Evolutionary conservation across 2,797 vertebrate genomes (phyloP).

Genomic region (Pyrocephalus nanus): DNA sequence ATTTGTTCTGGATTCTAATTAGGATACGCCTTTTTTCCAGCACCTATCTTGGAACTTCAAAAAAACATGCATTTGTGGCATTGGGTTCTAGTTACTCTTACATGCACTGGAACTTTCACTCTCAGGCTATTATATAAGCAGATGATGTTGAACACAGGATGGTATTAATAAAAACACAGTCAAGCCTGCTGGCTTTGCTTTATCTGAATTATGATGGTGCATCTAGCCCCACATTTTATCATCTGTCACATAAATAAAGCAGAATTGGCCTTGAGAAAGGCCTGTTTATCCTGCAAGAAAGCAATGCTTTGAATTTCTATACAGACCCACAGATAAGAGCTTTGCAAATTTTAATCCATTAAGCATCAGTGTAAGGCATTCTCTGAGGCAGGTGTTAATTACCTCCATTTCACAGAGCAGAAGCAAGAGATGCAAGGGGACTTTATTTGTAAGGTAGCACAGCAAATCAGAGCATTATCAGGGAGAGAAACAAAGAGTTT

Average conservation of each 20-base stretch:
- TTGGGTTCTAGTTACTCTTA: background rate
- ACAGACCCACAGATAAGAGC: background rate
- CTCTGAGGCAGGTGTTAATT: slow-evolving; percentile 32
- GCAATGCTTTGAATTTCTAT: slow-evolving; percentile 11
- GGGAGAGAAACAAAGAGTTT: background rate
- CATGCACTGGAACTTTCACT: background rate
- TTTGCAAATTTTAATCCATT: slow-evolving; percentile 44
- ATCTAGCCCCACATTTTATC: background rate
- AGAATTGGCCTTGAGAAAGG: background rate
- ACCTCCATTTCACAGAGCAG: slow-evolving; percentile 2
- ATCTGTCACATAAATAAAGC: background rate
- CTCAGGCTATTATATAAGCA: background rate
- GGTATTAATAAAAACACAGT: background rate
- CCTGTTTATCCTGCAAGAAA: background rate
- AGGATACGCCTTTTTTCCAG: background rate
- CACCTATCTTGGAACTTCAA: background rate
- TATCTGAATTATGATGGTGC: background rate
- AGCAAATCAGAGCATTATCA: background rate
- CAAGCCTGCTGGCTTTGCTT: background rate
- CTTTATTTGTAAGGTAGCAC: background rate
- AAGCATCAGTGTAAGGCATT: background rate
- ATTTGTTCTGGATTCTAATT: background rate
- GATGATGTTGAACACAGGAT: background rate
- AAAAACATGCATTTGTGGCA: background rate
- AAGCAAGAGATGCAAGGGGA: background rate